These are phyloP conservation scores for Apamea crenata DNA, from an alignment of 2,888 invertebrate genomes.

Conservation along the genomic window DNA sequence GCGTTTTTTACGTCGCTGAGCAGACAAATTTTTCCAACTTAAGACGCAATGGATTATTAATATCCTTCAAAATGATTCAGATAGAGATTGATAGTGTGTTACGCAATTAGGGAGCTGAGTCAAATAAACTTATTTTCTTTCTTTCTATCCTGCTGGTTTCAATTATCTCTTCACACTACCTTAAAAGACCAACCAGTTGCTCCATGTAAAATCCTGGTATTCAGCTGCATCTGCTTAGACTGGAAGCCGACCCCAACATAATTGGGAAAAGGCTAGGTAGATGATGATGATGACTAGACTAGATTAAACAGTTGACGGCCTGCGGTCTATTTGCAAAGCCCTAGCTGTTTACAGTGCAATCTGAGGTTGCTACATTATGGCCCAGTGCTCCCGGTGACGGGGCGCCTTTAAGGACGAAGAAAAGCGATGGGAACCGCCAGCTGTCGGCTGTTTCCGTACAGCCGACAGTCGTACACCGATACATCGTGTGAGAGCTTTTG, in stretches of 20 bases:
- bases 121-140: neutral
- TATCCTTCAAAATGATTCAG: too few relatives aligned
- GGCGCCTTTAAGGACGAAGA: slow-evolving; percentile 33
- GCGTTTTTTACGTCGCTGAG: too few relatives aligned
- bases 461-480: slow-evolving; percentile 31
- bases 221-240: too few relatives aligned
- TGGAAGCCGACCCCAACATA: too few relatives aligned
- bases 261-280: too few relatives aligned
- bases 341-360: neutral
- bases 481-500: slow-evolving; percentile 54
- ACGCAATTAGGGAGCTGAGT: neutral
- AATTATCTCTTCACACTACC: neutral
- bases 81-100: too few relatives aligned
- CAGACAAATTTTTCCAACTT: too few relatives aligned
- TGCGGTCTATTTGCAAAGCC: neutral
- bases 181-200: neutral
- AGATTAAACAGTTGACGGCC: neutral
- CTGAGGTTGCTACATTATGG: neutral
- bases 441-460: slow-evolving; percentile 37
- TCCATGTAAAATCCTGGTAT: too few relatives aligned
- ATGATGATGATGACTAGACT: neutral
- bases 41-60: too few relatives aligned
- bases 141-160: neutral
- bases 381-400: neutral
- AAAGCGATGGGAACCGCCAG: slow-evolving; percentile 52